A percentile compares a stretch with the other conserved stretches of the same genome.
phyloP scores from a whole-genome alignment of 2,113 vertebrate genomes.

The Perca fluviatilis region DNA sequence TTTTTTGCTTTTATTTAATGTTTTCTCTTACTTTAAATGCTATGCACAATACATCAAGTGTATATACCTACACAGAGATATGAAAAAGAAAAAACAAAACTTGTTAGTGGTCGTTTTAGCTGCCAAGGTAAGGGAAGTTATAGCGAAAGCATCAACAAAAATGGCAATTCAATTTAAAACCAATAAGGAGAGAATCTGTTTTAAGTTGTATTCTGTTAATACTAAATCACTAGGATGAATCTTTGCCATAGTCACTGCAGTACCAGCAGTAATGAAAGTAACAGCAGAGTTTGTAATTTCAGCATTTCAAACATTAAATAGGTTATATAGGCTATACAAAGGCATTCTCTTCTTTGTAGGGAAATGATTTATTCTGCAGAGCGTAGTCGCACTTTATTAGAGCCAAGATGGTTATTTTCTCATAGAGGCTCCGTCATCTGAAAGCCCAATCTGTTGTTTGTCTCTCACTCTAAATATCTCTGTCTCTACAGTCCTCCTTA shows the following conservation, averaged over 20 bases:
- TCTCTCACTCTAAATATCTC: neutral
- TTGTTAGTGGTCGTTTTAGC: no score
- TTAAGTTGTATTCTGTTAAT: no score
- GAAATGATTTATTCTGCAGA: slow-evolving; percentile 15
- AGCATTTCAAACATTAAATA: neutral
- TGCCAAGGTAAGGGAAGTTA: no score
- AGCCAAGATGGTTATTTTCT: neutral
- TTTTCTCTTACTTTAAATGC: neutral
- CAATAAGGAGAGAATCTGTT: no score
- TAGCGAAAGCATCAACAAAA: no score
- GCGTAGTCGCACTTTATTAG: neutral
- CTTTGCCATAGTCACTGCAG: no score
- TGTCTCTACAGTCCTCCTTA: neutral
- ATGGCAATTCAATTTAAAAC: no score
- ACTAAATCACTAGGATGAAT: no score
- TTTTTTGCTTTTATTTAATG: no score
- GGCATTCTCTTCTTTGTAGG: neutral
- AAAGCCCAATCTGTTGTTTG: neutral
- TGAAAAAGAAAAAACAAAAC: no score
- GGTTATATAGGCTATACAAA: no score
- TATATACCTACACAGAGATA: neutral
- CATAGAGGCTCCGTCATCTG: neutral
- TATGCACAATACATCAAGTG: neutral
- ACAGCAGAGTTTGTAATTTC: neutral
- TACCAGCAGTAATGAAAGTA: neutral